A percentile compares a stretch with the other conserved stretches of the same genome.
These are phyloP conservation scores for Vulpes vulpes DNA, from an alignment of 2,113 vertebrate genomes.

Conservation along the genomic window DNA sequence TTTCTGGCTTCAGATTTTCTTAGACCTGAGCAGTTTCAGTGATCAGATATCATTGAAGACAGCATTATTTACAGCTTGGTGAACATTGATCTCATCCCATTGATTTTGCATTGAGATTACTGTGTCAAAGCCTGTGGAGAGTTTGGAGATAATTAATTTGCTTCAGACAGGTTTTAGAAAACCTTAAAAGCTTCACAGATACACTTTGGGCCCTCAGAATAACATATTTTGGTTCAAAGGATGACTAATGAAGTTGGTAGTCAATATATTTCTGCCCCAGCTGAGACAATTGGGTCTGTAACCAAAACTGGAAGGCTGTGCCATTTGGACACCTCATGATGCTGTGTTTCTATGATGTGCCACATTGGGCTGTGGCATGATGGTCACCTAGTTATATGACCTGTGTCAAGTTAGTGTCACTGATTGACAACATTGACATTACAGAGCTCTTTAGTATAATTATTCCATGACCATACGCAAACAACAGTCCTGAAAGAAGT, in stretches of 20 bases:
- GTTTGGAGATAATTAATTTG: conserved; percentile 58
- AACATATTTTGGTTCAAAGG: neutral
- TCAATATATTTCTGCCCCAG: neutral
- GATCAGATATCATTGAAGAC: neutral
- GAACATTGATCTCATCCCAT: neutral
- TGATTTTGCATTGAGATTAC: conserved; percentile 36
- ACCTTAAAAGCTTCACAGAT: neutral
- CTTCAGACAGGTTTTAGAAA: neutral
- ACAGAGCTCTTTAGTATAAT: neutral
- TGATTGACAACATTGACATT: neutral
- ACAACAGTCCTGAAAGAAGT: neutral
- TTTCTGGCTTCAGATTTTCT: conserved; percentile 45
- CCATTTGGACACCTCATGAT: neutral
- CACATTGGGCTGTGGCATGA: too few species aligned
- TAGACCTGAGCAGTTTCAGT: neutral
- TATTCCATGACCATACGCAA: neutral
- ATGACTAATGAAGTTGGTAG: neutral
- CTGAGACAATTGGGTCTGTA: neutral
- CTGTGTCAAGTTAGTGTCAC: neutral
- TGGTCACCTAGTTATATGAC: neutral
- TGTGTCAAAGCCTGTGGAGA: neutral
- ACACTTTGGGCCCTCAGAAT: neutral
- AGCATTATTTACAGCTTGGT: neutral
- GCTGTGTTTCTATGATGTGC: neutral
- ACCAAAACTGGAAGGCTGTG: neutral